A percentile compares a stretch with the other conserved stretches of the same genome.
These are phyloP conservation scores for Paracentrotus lividus DNA, from an alignment of 53 echinoderm and acorn worm species.

Conservation along the genomic window DNA sequence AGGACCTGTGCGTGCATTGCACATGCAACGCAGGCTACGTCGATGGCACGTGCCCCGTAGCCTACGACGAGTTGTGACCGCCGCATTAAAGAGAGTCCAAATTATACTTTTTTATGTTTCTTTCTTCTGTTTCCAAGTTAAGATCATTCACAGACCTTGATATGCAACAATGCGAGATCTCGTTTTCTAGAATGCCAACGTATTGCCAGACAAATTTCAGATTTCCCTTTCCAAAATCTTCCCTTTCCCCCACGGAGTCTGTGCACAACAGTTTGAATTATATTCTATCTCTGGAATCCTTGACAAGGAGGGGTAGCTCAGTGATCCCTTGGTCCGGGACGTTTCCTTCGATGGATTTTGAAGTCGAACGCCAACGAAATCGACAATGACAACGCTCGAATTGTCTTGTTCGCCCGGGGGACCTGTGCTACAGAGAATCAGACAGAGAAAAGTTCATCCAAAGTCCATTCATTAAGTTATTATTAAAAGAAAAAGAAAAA, in stretches of 20 bases:
- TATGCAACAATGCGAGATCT: background rate
- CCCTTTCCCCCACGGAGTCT: constrained; percentile 37
- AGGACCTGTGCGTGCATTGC: no score
- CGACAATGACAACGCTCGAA: constrained; percentile 10
- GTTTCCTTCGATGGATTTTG: background rate
- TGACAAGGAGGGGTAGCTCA: background rate
- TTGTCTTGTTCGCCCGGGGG: background rate
- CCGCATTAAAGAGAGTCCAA: no score
- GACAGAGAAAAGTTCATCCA: background rate
- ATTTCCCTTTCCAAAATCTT: constrained; percentile 22
- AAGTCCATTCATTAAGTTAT: no score
- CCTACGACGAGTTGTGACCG: no score
- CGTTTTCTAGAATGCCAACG: background rate
- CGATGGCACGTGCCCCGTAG: no score
- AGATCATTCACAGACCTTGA: background rate
- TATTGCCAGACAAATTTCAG: background rate
- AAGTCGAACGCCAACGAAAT: background rate
- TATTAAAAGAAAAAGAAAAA: no score
- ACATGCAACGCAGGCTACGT: no score
- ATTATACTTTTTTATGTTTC: no score
- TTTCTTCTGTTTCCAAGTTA: no score
- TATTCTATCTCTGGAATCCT: background rate
- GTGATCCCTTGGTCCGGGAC: background rate
- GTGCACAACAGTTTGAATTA: constrained; percentile 30
- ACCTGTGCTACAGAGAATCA: background rate